Evolutionary conservation across 2,113 vertebrate genomes (phyloP), one percentile per base, ranked within the genome.

Genomic region (Alligator mississippiensis): DNA sequence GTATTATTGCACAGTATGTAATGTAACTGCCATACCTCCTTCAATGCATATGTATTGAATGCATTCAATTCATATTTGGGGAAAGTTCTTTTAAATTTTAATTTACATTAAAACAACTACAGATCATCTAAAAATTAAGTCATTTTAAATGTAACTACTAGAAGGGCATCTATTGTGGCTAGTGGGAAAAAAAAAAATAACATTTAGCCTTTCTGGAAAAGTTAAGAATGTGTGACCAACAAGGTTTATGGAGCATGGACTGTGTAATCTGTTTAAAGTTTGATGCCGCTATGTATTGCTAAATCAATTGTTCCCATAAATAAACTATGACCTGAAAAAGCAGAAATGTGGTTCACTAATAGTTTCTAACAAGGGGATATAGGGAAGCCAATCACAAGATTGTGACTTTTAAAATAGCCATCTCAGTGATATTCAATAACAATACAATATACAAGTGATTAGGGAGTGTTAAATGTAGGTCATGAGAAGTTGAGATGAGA

Each of bases 271-370:
- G 25, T 93, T 97, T 96, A 94, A 97, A 93, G 70, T 92, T 88
- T 95, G 91, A 90, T 95, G 84, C 60, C 84, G 72, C 76, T 92
- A 57, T 85, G n/a, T 91, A 87, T 91, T 90, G 64, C 91, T 93
- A 89, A 97, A 97, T 97, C 95, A 96, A 95, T 94, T 97, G 93
- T 96, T 92, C 89, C 96, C 87, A 92, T 90, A 94, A 92, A 93
- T 93, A 97, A 94, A 87, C 66, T 95, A 92, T 90, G 89, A 94
- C 85, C 92, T 92, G 87, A 92, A 93, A 96, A 97, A 90, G 27
- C 19, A 94, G 84, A 92, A 94, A 80, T 94, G 92, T 70, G 79
- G 92, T 87, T 93, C 81, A 89, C 34, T 87, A 85, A 80, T 68
- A 59, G 28, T 78, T 92, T 92, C 70, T 91, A 91, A 84, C 57